These are phyloP conservation scores for Eubasilissa splendida DNA, from an alignment of 2,888 invertebrate genomes.

Conservation along the genomic window DNA sequence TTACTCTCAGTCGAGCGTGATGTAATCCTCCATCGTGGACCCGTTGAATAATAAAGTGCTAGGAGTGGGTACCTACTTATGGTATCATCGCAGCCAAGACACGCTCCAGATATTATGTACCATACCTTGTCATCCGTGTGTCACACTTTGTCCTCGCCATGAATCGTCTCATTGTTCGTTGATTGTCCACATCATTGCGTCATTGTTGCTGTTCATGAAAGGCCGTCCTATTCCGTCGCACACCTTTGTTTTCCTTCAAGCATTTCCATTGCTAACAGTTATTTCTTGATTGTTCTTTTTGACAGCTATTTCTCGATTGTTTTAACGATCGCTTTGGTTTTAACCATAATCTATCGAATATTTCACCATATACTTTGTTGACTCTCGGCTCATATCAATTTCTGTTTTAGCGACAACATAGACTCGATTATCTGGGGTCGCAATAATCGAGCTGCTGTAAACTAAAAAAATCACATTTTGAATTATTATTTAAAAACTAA, in stretches of 20 bases:
- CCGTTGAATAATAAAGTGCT: background rate
- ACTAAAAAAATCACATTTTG: no score
- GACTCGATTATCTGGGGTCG: no score
- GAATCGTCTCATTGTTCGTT: slow-evolving; percentile 11
- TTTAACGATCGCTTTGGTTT: background rate
- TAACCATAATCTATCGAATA: no score
- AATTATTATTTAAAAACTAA: no score
- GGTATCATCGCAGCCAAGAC: background rate
- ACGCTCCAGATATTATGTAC: slow-evolving; percentile 24
- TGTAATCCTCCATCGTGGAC: slow-evolving; percentile 5
- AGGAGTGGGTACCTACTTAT: no score
- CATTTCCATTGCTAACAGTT: slow-evolving; percentile 13
- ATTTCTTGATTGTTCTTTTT: slow-evolving; percentile 1
- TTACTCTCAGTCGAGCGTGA: slow-evolving; percentile 18
- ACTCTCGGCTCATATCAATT: no score
- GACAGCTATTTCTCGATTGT: slow-evolving; percentile 10
- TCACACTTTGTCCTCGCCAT: slow-evolving; percentile 20
- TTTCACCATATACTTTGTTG: no score
- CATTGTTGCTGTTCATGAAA: slow-evolving; percentile 9
- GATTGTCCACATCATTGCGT: slow-evolving; percentile 1
- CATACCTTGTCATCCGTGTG: slow-evolving; percentile 15
- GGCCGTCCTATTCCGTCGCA: slow-evolving; percentile 1
- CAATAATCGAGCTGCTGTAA: no score
- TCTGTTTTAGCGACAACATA: no score
- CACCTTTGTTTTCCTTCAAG: slow-evolving; percentile 11